These are phyloP conservation scores for Gnathonemus echidnorhynchus DNA, from an alignment of 2,113 vertebrate species.

Conservation along the genomic window DNA sequence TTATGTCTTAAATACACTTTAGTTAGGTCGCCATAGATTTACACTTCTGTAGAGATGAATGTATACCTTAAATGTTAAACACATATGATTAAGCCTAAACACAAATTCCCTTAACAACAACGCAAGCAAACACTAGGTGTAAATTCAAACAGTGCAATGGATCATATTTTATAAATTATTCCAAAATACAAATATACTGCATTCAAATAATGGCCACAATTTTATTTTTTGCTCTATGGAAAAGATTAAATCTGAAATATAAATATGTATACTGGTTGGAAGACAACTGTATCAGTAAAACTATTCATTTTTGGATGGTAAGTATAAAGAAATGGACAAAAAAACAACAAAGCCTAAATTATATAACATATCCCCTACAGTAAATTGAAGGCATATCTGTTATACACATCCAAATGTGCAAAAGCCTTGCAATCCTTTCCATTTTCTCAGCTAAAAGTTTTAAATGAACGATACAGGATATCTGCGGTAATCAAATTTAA, in stretches of 20 bases:
- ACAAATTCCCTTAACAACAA: neutral
- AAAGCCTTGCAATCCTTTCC: neutral
- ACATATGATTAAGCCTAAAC: neutral
- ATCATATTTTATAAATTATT: neutral
- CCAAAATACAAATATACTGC: neutral
- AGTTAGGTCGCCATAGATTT: neutral
- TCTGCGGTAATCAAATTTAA: neutral
- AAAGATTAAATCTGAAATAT: neutral
- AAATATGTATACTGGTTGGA: neutral
- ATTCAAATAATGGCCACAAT: neutral
- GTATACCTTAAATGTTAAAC: neutral
- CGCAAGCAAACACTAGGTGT: neutral
- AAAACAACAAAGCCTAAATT: neutral
- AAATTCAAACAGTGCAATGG: neutral
- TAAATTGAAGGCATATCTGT: neutral
- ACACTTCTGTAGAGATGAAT: neutral
- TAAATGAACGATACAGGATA: neutral
- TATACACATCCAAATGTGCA: neutral
- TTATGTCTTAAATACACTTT: neutral
- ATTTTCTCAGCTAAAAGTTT: neutral
- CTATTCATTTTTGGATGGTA: neutral
- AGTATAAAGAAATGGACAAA: neutral
- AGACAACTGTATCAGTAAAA: neutral
- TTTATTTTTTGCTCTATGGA: neutral
- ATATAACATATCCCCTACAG: neutral